Percentiles rank a stretch among this genome's conserved stretches.
phyloP scores from a whole-genome alignment of 2,113 vertebrate species.

The Lasiurus borealis region DNA sequence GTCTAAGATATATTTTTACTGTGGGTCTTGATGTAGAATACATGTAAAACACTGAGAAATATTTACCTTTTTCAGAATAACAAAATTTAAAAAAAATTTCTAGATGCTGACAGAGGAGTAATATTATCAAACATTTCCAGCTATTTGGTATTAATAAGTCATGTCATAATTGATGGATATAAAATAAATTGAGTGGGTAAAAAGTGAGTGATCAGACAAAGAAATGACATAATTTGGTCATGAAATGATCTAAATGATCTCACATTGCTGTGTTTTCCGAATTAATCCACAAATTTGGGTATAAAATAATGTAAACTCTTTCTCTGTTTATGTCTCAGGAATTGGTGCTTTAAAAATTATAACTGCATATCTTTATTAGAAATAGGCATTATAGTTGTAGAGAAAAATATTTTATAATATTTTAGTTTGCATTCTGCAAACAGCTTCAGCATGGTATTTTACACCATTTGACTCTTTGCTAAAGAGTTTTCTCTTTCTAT shows the following conservation, averaged over 20 bases:
- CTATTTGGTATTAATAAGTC: not conserved
- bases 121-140: not conserved
- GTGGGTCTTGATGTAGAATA: not conserved
- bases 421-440: not conserved
- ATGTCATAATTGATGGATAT: not conserved
- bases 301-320: not conserved
- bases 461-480: not conserved
- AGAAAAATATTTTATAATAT: not conserved
- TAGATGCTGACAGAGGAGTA: not conserved
- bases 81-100: not conserved
- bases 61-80: conserved; percentile 30
- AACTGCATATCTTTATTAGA: not conserved
- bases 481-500: not conserved
- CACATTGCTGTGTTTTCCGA: not conserved
- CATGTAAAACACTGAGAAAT: not conserved
- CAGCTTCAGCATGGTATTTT: not conserved
- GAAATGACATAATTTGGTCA: not conserved
- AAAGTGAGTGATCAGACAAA: not conserved
- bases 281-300: not conserved
- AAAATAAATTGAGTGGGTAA: not conserved
- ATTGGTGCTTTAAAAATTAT: not conserved
- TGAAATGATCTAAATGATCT: not conserved
- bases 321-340: not conserved
- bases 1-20: not conserved
- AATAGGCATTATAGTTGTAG: not conserved